phyloP scores from a whole-genome alignment of 2,797 vertebrate genomes.

The Eupleurogrammus muticus region DNA sequence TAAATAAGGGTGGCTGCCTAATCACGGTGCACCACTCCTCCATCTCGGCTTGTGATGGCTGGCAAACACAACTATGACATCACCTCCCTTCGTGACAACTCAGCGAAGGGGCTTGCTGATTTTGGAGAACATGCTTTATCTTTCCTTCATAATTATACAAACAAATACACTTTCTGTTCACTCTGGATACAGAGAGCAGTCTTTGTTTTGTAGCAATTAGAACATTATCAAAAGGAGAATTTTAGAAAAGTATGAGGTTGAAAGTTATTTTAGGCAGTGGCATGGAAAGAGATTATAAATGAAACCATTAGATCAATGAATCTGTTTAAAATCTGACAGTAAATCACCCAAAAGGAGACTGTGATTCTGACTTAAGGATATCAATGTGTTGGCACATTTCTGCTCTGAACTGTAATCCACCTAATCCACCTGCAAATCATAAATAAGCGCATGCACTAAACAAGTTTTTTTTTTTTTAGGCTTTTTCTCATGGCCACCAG shows the following conservation, averaged over 20 bases:
- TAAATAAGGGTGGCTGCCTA: conserved; percentile 20
- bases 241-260: neutral
- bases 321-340: conserved; percentile 20
- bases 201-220: neutral
- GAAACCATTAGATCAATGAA: neutral
- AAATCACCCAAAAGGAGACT: conserved; percentile 12
- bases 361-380: conserved; percentile 41
- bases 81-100: conserved; percentile 39
- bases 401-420: conserved; percentile 63
- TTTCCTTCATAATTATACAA: neutral
- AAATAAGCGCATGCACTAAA: conserved; percentile 72
- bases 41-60: conserved; percentile 1
- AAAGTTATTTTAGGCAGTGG: neutral
- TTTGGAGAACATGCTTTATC: conserved; percentile 9
- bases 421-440: conserved; percentile 82
- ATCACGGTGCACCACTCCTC: conserved; percentile 17
- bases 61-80: conserved; percentile 25
- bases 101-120: conserved; percentile 3
- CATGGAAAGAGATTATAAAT: conserved; percentile 7
- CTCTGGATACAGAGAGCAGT: neutral
- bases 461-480: conserved; percentile 55
- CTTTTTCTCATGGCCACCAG: conserved; percentile 60
- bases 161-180: conserved; percentile 15
- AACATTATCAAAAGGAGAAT: conserved; percentile 2
- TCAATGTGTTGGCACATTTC: conserved; percentile 59